Percentiles rank a stretch among this genome's conserved stretches.
Evolutionary conservation across 2,113 vertebrate species (phyloP).

Genomic region (Amphiprion percula): DNA sequence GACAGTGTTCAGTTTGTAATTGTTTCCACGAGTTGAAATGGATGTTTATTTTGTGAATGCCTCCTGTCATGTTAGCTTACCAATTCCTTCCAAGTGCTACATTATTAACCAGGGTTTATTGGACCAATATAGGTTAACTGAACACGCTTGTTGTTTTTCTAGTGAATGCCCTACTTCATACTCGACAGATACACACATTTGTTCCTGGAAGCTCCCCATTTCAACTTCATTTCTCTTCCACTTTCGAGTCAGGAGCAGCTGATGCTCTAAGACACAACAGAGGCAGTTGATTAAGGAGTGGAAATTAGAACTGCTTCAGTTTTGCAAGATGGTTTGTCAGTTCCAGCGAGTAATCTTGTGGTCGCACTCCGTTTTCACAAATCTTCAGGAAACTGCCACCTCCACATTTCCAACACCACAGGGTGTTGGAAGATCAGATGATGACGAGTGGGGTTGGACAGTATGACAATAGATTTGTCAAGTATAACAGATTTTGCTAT

Average conservation of each 20-base stretch:
- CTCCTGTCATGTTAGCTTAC: slow-evolving; percentile 62
- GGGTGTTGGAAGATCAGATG: background rate
- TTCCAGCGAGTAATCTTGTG: slow-evolving; percentile 28
- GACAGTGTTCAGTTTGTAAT: slow-evolving; percentile 55
- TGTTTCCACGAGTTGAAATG: slow-evolving; percentile 61
- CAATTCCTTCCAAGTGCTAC: slow-evolving; percentile 51
- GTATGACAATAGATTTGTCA: background rate
- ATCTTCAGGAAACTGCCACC: background rate
- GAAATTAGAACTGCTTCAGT: slow-evolving; percentile 1
- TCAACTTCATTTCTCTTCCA: slow-evolving; percentile 20
- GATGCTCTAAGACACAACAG: slow-evolving; percentile 30
- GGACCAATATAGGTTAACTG: slow-evolving; percentile 42
- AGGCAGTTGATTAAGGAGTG: slow-evolving; percentile 2
- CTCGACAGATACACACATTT: slow-evolving; percentile 39
- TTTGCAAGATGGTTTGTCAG: slow-evolving; percentile 15
- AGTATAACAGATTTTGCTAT: background rate
- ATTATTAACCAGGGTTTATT: slow-evolving; percentile 61
- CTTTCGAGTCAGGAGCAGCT: slow-evolving; percentile 23
- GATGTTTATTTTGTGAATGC: slow-evolving; percentile 52
- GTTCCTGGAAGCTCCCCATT: slow-evolving; percentile 55
- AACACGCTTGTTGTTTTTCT: slow-evolving; percentile 46
- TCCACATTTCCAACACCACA: slow-evolving; percentile 25
- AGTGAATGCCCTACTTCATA: slow-evolving; percentile 52
- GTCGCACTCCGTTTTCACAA: slow-evolving; percentile 20
- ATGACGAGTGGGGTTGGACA: background rate